Base-by-base conservation (phyloP, 2,113 vertebrate species). In the Sus scrofa region DNA sequence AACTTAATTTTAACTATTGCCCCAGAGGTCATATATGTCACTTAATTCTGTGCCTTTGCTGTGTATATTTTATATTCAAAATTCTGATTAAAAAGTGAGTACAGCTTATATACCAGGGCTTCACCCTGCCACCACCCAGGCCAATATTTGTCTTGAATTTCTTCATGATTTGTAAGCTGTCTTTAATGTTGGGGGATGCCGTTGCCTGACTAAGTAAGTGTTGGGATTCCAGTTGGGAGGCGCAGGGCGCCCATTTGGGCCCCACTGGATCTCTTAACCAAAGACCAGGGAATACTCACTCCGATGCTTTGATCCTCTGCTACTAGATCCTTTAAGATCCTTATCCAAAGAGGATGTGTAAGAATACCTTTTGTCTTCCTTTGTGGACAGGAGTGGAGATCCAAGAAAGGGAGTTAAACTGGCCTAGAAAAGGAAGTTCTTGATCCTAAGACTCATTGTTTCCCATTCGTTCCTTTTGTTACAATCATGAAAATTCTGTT, bases 401-500 rank as follows among this genome's bases (percentile, higher is more conserved):
- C 54, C 65, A 70, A 50, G 26, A 30, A 81, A 71, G 22, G 62
- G 30, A 71, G 63, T 74, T 62, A 70, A 54, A 13, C 58, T 95
- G 75, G 75, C 50, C 75, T 77, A 67, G 30, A 15, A 78, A 87
- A 95, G 86, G 26, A 85, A 89, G 39, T 52, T 91, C 62, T 73
- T 85, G 24, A 52, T 75, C 30, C 67, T 85, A 22, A 94, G 30
- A 82, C 15, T 78, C 20, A 24, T 32, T 91, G 2, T 77, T 74
- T 92, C 95, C 70, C 58, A 82, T 50, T 91, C 32, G 56, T 92
- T 91, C 11, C 7, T 81, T 95, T 86, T 93, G 34, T 87, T 50
- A 44, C 44, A 44, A 52, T 58, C 44, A 39, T 58, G 56, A n/a
- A 60, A 95, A 39, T 16, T 78, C 32, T 62, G 27, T 82, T 74